Evolutionary conservation across 2,888 invertebrate genomes (phyloP), one percentile per base, ranked within the genome.

Genomic region (Drosophila stalkeri): DNA sequence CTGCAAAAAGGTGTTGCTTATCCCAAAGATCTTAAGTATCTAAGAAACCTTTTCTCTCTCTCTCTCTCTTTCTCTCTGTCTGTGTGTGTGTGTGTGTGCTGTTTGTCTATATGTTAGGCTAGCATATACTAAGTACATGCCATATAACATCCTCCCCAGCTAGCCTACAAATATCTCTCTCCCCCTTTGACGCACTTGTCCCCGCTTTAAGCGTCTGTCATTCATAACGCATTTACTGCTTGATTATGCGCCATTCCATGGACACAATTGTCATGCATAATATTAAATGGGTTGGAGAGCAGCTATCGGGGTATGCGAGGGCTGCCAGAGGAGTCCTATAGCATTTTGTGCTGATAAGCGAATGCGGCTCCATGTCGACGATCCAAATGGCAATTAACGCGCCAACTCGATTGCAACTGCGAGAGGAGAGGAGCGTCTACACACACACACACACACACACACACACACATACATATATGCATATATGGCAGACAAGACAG

Each of bases 361-460:
- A 66, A 57, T 61, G 57, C 44, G 71, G 72, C 81, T 75, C 75
- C 78, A 75, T 82, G 66, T 73, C 69, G 62, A 31, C 75, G 70
- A 20, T 60, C 77, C 79, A 83, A 75, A 74, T 72, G 77, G 88
- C 85, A 85, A 89, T 85, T 89, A 85, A 89, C 88, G 88, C 90
- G 80, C 77, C 83, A 89, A 82, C 72, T 85, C 77, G 69, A 85
- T 73, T 89, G 85, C 85, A 89, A 89, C 72, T 82, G 60, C 27
- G 46, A 23, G 46, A 44, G 16, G 55, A 61, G 62, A 47, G 39
- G 62, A 51, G 39, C 27, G 67, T 23, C 51, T 18, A 41, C 16
- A 41, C 37, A 51, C 9, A 65, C 20, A 12, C 5, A 33, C n/a
- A 18, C 5, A 39, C 11, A 49, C n/a, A 18, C 5, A 39, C 11